A percentile compares a stretch with the other conserved stretches of the same genome.
These are phyloP conservation scores for Zalophus californianus DNA, from an alignment of 2,797 vertebrate genomes.

Conservation along the genomic window DNA sequence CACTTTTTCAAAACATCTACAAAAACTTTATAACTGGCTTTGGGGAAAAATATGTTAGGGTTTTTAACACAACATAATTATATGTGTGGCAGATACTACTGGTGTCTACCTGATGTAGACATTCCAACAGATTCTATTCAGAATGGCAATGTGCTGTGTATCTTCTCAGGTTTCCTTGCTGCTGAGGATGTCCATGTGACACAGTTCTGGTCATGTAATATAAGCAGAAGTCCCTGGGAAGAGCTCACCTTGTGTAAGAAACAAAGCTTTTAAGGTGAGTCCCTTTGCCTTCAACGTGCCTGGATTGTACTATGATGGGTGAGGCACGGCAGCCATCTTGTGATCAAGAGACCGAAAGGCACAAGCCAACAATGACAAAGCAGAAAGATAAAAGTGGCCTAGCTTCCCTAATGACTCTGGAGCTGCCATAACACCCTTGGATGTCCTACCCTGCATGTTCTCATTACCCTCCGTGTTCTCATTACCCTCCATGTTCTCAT, in stretches of 20 bases:
- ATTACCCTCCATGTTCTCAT: neutral
- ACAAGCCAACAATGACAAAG: neutral
- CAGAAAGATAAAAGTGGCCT: neutral
- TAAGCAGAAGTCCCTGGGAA: neutral
- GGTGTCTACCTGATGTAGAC: fast-evolving
- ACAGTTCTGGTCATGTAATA: fast-evolving
- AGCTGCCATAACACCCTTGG: neutral
- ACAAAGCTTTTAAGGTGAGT: neutral
- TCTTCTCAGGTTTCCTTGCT: neutral
- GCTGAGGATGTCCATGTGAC: neutral
- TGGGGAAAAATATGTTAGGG: neutral
- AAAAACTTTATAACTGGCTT: neutral
- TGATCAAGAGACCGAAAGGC: neutral
- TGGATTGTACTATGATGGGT: neutral
- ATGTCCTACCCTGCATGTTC: neutral
- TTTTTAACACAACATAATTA: neutral
- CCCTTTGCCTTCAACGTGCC: neutral
- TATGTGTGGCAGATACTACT: neutral
- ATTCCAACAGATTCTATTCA: neutral
- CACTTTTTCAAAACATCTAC: neutral
- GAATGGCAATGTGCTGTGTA: fast-evolving
- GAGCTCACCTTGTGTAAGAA: neutral
- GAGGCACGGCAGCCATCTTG: neutral
- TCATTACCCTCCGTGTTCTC: too few relatives aligned
- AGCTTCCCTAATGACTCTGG: neutral